Conservation (phyloP, 2,888 invertebrate species). For the Sipha maydis region DNA sequence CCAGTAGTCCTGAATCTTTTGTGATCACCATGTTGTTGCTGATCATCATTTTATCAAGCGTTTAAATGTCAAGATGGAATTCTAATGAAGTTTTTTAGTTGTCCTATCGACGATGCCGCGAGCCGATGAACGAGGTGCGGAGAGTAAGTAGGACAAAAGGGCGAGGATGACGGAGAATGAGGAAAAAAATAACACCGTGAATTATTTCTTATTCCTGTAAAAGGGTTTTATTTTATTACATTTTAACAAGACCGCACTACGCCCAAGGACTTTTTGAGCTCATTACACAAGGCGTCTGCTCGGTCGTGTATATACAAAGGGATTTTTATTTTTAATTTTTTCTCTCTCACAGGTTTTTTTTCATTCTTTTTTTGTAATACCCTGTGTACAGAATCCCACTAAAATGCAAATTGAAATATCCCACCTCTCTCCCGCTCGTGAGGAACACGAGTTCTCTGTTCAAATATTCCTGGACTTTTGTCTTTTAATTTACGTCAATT, state of each 20-base stretch:
- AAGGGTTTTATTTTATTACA: conserved; percentile 60
- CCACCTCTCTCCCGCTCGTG: background rate
- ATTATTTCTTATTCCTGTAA: conserved; percentile 50
- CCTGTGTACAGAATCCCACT: conserved; percentile 28
- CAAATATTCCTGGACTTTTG: conserved; percentile 61
- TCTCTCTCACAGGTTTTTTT: conserved; percentile 26
- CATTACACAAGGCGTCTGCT: conserved; percentile 60
- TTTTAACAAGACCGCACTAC: conserved; percentile 59
- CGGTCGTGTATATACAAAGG: conserved; percentile 43
- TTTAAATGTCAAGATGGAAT: conserved; percentile 16
- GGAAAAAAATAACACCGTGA: conserved; percentile 42
- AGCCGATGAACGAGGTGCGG: background rate
- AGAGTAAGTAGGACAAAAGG: background rate
- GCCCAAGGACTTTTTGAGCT: conserved; percentile 61
- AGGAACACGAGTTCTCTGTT: conserved; percentile 50
- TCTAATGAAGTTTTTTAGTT: conserved; percentile 2
- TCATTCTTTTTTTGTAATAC: conserved; percentile 15
- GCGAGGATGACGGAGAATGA: background rate
- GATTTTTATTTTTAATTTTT: conserved; percentile 52
- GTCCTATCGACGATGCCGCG: background rate
- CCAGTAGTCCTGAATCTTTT: background rate
- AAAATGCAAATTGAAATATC: conserved; percentile 60
- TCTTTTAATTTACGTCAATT: conserved; percentile 62
- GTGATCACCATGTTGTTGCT: background rate
- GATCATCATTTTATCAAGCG: background rate